Evolutionary conservation across 1,140 invertebrate species (phyloP), one percentile per base, ranked within the genome.

Genomic region (Drosophila parvula): DNA sequence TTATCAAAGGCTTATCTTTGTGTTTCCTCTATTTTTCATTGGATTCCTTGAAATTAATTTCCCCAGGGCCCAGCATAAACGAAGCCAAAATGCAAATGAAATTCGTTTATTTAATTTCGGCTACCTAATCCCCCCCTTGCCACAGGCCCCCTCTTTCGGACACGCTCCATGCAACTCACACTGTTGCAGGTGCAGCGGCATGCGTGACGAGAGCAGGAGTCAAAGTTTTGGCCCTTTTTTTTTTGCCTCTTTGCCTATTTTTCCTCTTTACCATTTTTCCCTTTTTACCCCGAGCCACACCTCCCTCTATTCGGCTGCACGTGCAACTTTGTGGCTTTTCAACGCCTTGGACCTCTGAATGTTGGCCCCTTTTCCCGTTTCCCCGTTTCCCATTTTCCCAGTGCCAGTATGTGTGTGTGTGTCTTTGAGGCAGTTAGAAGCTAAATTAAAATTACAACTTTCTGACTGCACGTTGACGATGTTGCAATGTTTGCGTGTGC

Each of bases 371-470:
- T 59, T 34, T 57, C 22, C 38, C 16, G 16, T n/a, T 56, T 48
- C 16, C 2, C 38, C 16, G 14, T 12, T n/a, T 64, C 16, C 40
- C n/a, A 32, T 60, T 57, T 55, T 69, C 22, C 38, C 2, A 48
- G 18, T 60, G 38, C 41, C 10, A 12, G 53, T 38, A 32, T 56
- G 16, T 38, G 40, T 22, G 5, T 50, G 36, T 51, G 59, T 50
- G 48, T 83, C 67, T 79, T 69, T 75, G 71, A 61, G 67, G 71
- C 76, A 83, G 80, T 82, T 82, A 58, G 71, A 56, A 64, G 76
- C 65, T 76, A 76, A 83, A 83, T 84, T 83, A 84, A 83, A 83
- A 83, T 83, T 83, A 70, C 76, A 83, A 83, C 76, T 82, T 82
- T 76, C 74, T 60, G 75, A 75, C 80, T 83, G 62, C 79, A 81